Percentiles rank a stretch among this genome's conserved stretches.
phyloP scores from a whole-genome alignment of 2,888 invertebrate genomes.

The Cephalotes varians region DNA sequence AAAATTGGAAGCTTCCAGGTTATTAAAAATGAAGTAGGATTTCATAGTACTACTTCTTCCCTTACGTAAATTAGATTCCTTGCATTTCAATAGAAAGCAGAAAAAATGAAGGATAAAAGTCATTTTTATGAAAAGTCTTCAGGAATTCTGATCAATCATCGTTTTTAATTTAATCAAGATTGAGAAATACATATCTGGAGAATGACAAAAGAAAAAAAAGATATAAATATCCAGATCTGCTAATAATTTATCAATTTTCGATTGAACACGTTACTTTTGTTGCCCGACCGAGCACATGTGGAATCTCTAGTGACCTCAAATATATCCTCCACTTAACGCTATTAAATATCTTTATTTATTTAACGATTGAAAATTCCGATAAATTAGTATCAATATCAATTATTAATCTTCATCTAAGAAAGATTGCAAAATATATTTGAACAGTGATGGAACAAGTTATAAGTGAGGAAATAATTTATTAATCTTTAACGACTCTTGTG shows the following conservation, averaged over 20 bases:
- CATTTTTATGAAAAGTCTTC: not conserved
- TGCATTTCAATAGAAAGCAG: not conserved
- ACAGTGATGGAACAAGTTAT: not conserved
- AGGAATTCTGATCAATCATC: not conserved
- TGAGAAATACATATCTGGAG: not conserved
- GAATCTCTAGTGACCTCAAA: not conserved
- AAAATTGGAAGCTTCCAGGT: not conserved
- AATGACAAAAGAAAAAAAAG: slow-evolving; percentile 9
- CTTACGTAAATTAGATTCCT: not conserved
- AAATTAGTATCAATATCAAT: too few relatives aligned
- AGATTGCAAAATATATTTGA: not conserved
- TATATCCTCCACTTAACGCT: not conserved
- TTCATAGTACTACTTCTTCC: not conserved
- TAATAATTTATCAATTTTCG: slow-evolving; percentile 29
- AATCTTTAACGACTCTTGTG: not conserved
- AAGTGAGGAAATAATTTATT: slow-evolving; percentile 12
- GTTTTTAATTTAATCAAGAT: slow-evolving; percentile 1
- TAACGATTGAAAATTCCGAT: not conserved
- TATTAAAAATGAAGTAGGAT: slow-evolving; percentile 12
- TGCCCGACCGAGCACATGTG: not conserved
- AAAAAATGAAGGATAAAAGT: not conserved
- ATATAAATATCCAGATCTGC: not conserved
- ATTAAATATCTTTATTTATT: slow-evolving; percentile 17
- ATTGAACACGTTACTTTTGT: not conserved
- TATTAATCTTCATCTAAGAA: not conserved